Percentiles rank a stretch among this genome's conserved stretches.
Conservation (phyloP, 2,113 vertebrate genomes). For the Accipiter virgatus region DNA sequence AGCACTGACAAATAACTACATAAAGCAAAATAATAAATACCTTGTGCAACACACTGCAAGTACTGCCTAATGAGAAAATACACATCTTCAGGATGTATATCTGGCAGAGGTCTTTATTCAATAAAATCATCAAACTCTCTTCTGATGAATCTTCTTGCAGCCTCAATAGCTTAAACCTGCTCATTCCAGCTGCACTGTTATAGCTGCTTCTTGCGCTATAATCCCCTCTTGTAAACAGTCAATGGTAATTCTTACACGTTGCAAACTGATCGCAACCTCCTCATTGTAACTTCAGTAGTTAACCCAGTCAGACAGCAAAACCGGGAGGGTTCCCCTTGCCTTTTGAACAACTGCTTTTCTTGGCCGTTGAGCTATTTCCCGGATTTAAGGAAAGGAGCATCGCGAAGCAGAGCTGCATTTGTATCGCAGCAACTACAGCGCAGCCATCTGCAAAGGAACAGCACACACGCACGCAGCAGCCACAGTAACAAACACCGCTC, state of each 20-base stretch:
- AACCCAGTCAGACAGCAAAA: neutral
- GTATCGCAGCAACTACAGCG: neutral
- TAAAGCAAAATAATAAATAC: neutral
- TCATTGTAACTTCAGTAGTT: neutral
- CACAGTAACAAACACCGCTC: neutral
- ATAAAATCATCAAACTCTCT: neutral
- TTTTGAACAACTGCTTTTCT: neutral
- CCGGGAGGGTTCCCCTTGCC: neutral
- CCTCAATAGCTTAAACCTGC: neutral
- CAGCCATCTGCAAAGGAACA: neutral
- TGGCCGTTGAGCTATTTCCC: neutral
- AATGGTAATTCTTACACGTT: neutral
- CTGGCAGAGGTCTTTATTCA: neutral
- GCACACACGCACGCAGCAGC: neutral
- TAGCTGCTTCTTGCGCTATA: neutral
- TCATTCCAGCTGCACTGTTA: neutral
- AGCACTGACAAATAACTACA: neutral
- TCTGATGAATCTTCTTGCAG: neutral
- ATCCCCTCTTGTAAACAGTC: neutral
- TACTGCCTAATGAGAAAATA: neutral
- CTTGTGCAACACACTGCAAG: neutral
- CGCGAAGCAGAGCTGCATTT: neutral
- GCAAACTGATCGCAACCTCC: neutral
- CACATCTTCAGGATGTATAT: neutral
- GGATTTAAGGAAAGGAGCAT: neutral